Evolutionary conservation across 2,797 vertebrate genomes (phyloP), one percentile per base, ranked within the genome.

Genomic region (Poeciliopsis paucimaculata): DNA sequence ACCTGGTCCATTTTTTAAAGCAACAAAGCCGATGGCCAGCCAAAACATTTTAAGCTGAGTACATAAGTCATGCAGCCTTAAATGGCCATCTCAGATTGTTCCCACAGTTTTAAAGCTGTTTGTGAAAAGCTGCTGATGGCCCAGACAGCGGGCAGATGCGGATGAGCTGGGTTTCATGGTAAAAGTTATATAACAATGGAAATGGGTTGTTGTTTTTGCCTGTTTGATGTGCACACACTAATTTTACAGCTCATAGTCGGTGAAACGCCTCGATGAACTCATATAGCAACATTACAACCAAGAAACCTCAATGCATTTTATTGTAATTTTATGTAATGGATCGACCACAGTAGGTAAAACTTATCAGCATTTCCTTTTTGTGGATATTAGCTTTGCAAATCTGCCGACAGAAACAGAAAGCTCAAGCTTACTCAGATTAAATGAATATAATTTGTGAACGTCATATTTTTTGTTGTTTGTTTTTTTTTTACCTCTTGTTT

Each of bases 71-170:
- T 26, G 4, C 39, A 55, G 55, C 55, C 10, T 45, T 43, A 45
- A 62, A 28, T 57, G 43, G 47, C 10, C 49, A 12, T 49, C 57
- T 70, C 39, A 31, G 23, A n/a, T 46, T 49, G 26, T 49, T 18
- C 60, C 51, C 31, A 13, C 26, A 62, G 23, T 75, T 72, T 49
- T 62, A 51, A 84, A 79, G 16, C 18, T 41, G 51, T 71, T 64
- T 79, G 46, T 74, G 5, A 15, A 70, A 72, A 75, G 53, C 77
- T 83, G 70, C 55, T 73, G n/a, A 73, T 66, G 51, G 39, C 26
- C 75, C 66, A 78, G 41, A 68, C 45, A 51, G 9, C 23, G 18
- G 60, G 28, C 43, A 47, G 47, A 47, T 49, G 55, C 26, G 34
- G 36, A 36, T 72, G 28, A 72, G 47, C 36, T 23, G 51, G 41